phyloP scores from a whole-genome alignment of 2,113 vertebrate species.

The Nycticorax nycticorax region DNA sequence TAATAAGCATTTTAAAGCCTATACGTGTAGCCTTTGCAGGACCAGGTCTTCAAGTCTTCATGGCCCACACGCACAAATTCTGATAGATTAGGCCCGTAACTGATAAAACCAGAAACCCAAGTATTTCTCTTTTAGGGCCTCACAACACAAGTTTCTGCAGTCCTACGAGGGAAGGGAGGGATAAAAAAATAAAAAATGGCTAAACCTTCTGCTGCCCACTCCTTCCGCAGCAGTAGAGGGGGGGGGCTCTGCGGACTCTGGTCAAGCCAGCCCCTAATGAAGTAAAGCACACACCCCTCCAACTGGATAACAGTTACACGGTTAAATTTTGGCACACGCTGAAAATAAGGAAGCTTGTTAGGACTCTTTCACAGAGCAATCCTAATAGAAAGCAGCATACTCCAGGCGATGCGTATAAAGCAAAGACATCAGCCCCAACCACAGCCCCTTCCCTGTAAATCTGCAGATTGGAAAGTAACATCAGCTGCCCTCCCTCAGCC shows the following conservation, averaged over 20 bases:
- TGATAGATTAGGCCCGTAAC: background rate
- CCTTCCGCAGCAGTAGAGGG: background rate
- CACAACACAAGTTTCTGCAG: background rate
- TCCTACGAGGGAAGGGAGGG: fast-evolving
- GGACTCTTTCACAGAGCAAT: background rate
- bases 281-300: background rate
- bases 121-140: background rate
- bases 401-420: background rate
- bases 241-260: fast-evolving
- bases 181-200: too few species aligned
- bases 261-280: background rate
- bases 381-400: background rate
- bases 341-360: background rate
- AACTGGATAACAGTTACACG: fast-evolving
- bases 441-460: background rate
- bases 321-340: background rate
- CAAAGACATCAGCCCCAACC: background rate
- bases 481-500: background rate
- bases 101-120: background rate
- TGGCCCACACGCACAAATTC: fast-evolving
- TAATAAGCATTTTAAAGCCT: background rate
- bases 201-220: fast-evolving
- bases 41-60: background rate
- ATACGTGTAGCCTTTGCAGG: background rate
- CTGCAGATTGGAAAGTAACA: background rate